phyloP scores from a whole-genome alignment of 2,888 invertebrate species.

The Noctua pronuba region DNA sequence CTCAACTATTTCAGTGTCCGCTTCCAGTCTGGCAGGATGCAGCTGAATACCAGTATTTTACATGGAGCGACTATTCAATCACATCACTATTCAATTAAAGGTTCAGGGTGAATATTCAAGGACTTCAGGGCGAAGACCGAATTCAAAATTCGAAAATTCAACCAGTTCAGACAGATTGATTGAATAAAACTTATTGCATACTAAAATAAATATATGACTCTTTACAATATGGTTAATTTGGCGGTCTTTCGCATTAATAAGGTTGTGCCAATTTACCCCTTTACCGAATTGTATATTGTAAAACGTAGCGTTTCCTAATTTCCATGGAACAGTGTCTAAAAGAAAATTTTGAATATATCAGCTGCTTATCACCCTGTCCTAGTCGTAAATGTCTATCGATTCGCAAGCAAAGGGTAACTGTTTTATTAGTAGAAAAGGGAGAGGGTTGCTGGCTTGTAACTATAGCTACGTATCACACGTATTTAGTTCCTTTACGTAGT shows the following conservation, averaged over 20 bases:
- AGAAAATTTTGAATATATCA: not conserved
- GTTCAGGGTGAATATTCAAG: not conserved
- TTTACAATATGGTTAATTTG: not conserved
- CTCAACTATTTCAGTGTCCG: too few relatives aligned
- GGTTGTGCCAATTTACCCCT: not conserved
- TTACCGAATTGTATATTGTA: not conserved
- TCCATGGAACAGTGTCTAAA: not conserved
- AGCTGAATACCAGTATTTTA: too few relatives aligned
- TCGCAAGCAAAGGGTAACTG: conserved; percentile 27
- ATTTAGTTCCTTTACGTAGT: conserved; percentile 14
- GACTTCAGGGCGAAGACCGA: too few relatives aligned
- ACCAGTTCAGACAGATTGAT: not conserved
- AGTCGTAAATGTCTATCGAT: conserved; percentile 39
- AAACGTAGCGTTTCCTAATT: not conserved
- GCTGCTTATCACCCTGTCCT: conserved; percentile 19
- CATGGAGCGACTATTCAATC: too few relatives aligned
- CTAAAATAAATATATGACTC: not conserved
- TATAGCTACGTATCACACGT: conserved; percentile 25
- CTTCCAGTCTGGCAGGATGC: too few relatives aligned
- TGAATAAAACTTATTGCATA: not conserved
- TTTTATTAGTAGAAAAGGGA: conserved; percentile 42
- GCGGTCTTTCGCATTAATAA: not conserved
- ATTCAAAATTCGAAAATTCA: not conserved
- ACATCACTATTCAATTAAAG: conserved; percentile 2
- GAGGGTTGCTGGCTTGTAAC: conserved; percentile 17